Conservation (phyloP, 2,888 invertebrate species). For the Orgyia antiqua region DNA sequence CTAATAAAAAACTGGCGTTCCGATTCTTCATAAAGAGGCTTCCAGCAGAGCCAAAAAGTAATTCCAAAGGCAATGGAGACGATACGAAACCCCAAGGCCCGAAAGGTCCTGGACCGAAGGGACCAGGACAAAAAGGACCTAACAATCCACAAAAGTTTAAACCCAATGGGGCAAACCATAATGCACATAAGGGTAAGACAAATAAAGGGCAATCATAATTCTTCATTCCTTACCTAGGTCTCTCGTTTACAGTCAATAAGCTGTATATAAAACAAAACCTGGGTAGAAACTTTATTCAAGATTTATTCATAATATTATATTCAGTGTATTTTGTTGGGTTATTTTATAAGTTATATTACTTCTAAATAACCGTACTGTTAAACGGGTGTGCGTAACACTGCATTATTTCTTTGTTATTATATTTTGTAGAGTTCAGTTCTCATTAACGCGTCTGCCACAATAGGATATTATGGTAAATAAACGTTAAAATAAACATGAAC, state of each 20-base stretch:
- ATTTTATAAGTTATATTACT: no score
- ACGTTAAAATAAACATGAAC: no score
- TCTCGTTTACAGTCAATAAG: no score
- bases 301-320: no score
- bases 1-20: slow-evolving; percentile 47
- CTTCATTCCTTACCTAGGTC: no score
- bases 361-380: no score
- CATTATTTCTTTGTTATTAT: no score
- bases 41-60: slow-evolving; percentile 23
- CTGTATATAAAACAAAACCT: no score
- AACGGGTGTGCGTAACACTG: no score
- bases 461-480: neutral
- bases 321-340: no score
- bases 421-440: slow-evolving; percentile 15
- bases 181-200: slow-evolving; percentile 13
- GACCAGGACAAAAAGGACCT: slow-evolving; percentile 13
- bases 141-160: slow-evolving; percentile 1
- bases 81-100: slow-evolving; percentile 26
- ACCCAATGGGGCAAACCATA: slow-evolving; percentile 15
- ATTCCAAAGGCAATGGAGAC: slow-evolving; percentile 24
- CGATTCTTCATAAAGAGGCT: slow-evolving; percentile 50
- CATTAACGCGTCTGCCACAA: slow-evolving; percentile 15
- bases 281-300: no score
- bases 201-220: slow-evolving; percentile 2
- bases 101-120: slow-evolving; percentile 31